Base-by-base conservation (phyloP, 2,113 vertebrate species). In the Neolamprologus kungweensis region DNA sequence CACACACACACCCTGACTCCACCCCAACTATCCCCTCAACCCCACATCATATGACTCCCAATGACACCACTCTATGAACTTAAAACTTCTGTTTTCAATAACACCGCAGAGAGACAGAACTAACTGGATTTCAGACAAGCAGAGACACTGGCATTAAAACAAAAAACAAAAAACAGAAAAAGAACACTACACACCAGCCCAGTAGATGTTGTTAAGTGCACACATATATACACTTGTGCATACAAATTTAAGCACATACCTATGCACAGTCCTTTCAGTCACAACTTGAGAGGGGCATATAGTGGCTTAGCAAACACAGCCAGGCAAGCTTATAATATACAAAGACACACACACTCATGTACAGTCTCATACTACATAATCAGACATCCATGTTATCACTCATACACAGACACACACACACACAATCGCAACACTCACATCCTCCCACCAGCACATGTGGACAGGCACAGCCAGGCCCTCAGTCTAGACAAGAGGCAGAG, bases 381-480 rank as follows among this genome's bases (percentile, higher is more conserved):
- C 89, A 93, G 83, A 93, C 89, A 86, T 91, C 87, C 91, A 92
- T 92, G 89, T 90, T 89, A 91, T 91, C 81, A 89, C 71, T 60
- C 88, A 71, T 84, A 82, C 83, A 54, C 88, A 84, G 89, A 80
- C 42, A 50, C 81, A 84, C 81, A 84, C 81, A 84, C 37, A 84
- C 37, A 47, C 40, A 73, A 42, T 47, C 53, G 75, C 90, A 88
- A 90, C 89, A 86, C 83, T 83, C 89, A 87, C 90, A 94, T 91
- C 88, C 92, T 93, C 90, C 90, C 86, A 91, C 85, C 86, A 83
- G 94, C 94, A 94, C 94, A 94, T 94, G 93, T 95, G 94, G 92
- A 93, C 91, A 89, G 89, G 87, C 90, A 89, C 54, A 23, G 85
- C 92, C 90, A 85, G 91, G 89, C 92, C 93, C 90, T 87, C 82